phyloP scores from a whole-genome alignment of 2,113 vertebrate genomes.

The Silurus asotus region DNA sequence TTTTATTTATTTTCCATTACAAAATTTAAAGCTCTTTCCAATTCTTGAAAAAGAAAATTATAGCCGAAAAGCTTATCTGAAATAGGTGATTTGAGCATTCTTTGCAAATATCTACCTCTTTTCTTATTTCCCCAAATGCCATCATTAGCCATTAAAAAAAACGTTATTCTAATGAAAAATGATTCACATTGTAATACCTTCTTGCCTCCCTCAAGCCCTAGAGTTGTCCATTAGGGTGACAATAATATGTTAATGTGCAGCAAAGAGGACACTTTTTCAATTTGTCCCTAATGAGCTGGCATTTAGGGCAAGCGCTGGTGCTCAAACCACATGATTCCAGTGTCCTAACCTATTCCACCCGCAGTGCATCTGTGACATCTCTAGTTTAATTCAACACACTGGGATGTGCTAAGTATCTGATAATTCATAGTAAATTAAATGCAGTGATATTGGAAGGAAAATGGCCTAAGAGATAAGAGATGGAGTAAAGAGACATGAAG shows the following conservation, averaged over 20 bases:
- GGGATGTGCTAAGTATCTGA: neutral
- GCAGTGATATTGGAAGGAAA: neutral
- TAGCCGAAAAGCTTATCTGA: neutral
- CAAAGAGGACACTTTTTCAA: conserved; percentile 25
- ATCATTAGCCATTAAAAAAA: neutral
- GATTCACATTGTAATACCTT: conserved; percentile 5
- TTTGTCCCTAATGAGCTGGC: conserved; percentile 44
- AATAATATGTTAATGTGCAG: conserved; percentile 42
- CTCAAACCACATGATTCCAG: conserved; percentile 36
- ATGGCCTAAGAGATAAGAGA: neutral
- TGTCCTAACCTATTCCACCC: conserved; percentile 29
- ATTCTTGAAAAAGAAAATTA: neutral
- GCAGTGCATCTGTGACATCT: conserved; percentile 17
- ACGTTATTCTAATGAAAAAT: conserved; percentile 43
- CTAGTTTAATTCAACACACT: neutral
- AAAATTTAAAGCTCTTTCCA: too few species aligned
- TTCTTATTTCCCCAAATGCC: neutral
- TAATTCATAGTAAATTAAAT: neutral
- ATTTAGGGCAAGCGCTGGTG: conserved; percentile 34
- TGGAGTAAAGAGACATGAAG: neutral
- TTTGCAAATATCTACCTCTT: neutral
- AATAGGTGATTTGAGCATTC: neutral
- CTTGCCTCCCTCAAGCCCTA: neutral
- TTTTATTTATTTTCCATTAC: too few species aligned
- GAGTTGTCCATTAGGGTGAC: conserved; percentile 31